phyloP scores from a whole-genome alignment of 2,797 vertebrate species.

The Channa striata region DNA sequence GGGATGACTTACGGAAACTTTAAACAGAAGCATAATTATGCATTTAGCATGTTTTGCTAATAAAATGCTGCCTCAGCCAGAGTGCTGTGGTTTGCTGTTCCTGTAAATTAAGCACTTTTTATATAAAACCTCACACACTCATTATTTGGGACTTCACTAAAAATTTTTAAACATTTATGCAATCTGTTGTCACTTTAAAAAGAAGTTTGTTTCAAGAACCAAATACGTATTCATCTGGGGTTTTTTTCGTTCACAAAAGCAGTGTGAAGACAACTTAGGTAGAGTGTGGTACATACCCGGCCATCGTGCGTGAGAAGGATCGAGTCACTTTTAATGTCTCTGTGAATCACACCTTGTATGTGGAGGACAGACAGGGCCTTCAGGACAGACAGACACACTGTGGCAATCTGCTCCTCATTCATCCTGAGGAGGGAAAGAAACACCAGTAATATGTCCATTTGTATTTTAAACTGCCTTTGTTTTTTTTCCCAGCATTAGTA shows the following conservation, averaged over 20 bases:
- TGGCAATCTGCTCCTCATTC: constrained; percentile 96
- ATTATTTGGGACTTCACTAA: neutral
- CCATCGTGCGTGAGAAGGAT: constrained; percentile 96
- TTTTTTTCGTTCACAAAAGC: no score
- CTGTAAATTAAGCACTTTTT: neutral
- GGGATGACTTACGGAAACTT: neutral
- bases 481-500: neutral
- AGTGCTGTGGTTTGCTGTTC: constrained; percentile 1
- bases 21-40: neutral
- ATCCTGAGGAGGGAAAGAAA: constrained; percentile 81
- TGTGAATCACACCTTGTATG: constrained; percentile 94
- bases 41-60: no score
- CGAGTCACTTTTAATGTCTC: constrained; percentile 98
- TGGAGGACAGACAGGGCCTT: constrained; percentile 93
- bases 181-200: no score
- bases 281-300: constrained; percentile 79
- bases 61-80: neutral
- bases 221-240: no score
- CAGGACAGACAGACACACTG: constrained; percentile 93
- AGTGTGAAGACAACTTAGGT: no score
- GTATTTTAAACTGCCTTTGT: neutral
- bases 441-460: neutral
- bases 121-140: neutral
- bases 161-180: neutral
- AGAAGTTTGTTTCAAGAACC: no score